Percentiles rank a stretch among this genome's conserved stretches.
phyloP scores from a whole-genome alignment of 2,797 vertebrate genomes.

The Pangasius mekongensis region DNA sequence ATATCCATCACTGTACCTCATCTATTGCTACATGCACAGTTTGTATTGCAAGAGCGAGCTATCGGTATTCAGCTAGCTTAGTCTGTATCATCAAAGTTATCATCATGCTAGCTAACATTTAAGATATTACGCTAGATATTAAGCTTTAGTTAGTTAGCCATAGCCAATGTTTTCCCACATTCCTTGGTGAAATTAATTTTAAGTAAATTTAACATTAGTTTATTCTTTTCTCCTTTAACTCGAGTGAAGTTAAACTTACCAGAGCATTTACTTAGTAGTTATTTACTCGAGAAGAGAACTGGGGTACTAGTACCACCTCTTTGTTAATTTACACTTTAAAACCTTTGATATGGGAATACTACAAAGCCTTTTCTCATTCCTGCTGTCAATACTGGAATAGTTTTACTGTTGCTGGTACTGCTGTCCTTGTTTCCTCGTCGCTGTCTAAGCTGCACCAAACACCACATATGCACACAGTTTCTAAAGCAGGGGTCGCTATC shows the following conservation, averaged over 20 bases:
- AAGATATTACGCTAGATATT: not conserved
- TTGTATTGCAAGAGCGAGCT: not conserved
- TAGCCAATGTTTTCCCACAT: not conserved
- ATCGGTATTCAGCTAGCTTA: not conserved
- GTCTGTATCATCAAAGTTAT: not conserved
- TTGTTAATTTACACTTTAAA: not conserved
- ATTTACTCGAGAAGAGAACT: not conserved
- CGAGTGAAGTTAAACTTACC: not conserved
- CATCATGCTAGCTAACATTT: not conserved
- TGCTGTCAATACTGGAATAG: not conserved
- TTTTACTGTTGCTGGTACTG: not conserved
- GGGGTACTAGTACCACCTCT: not conserved
- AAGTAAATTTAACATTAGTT: not conserved
- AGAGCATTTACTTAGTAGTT: not conserved
- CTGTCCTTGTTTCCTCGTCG: not conserved
- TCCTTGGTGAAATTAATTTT: not conserved
- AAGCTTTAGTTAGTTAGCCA: not conserved
- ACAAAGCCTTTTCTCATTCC: not conserved
- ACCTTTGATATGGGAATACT: not conserved
- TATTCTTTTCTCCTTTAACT: not conserved
- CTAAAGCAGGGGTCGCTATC: not conserved
- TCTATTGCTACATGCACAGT: not conserved
- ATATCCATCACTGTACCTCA: not conserved
- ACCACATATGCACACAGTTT: not conserved
- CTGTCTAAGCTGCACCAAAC: not conserved